Base-by-base conservation (phyloP, 1,140 invertebrate species). In the Neodiprion lecontei region DNA sequence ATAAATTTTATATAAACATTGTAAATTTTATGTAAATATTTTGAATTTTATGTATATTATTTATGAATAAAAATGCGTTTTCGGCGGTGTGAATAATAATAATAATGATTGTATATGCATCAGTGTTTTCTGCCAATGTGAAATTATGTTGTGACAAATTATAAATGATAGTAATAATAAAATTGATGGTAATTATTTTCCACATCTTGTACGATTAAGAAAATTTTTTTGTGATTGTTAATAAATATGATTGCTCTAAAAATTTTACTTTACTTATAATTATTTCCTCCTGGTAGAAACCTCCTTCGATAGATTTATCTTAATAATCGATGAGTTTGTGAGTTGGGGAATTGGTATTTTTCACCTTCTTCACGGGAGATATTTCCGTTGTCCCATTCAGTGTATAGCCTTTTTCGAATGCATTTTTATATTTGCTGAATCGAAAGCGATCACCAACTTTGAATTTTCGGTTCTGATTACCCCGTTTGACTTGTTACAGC, bases 401-500 rank as follows among this genome's bases (percentile, higher is more conserved):
- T 53, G 14, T 53, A 10, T 9, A 53, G 14, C 14, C 50, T 73
- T 53, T 53, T 5, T 53, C 9, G 68, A 74, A 53, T 48, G 71
- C 28, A 73, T 14, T 28, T 53, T 72, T 48, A 17, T 21, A 49
- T 53, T 53, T 53, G 14, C 14, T 1, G 9, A 53, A 53, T 14
- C 9, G 14, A 1, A 9, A 9, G 9, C 50, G 14, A 53, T 14
- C 50, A 53, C 17, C 17, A 17, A 17, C 17, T 17, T 53, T 53
- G 9, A 10, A 53, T 14, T 10, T 53, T 10, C 50, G 14, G 50
- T 14, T 53, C 50, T 17, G 17, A 53, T 53, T 53, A 53, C 50
- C 50, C 50, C 1, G 50, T 14, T 53, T 53, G 17, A 17, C 17
- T 17, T 17, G 17, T 17, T 0, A 17, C 17, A 17, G 17, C 17